Base-by-base conservation (phyloP, 2,113 vertebrate genomes). In the Bombycilla garrulus region DNA sequence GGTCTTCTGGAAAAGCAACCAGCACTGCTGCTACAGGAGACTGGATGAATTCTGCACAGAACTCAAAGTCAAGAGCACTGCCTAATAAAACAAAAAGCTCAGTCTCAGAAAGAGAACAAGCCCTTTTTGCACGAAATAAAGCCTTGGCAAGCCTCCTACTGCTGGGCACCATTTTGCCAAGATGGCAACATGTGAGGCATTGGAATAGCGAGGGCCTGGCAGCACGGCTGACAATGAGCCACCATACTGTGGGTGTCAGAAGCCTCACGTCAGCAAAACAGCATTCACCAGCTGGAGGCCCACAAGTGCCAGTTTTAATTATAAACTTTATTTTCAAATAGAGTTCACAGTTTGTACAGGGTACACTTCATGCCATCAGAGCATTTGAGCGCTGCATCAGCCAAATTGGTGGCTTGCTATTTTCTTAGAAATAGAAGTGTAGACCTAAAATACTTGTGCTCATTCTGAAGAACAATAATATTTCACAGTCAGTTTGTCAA, bases 221-320 rank as follows among this genome's bases (percentile, higher is more conserved):
- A 95, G 70, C 29, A 44, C 5, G 35, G 85, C 77, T 91, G 91
- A 91, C 85, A 93, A 60, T 48, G 73, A 95, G 76, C 45, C 70
- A 77, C 92, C 93, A 86, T 76, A 76, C 91, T 89, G 96, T 81
- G 93, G 91, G 91, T 96, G 96, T 95, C 89, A 92, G 92, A 29
- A 95, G 60, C 86, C 96, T 92, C 79, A 87, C 8, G 42, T 92
- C 96, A 87, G 93, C 91, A 95, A 88, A 95, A 64, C 78, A 94
- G 82, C 80, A 83, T 62, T 58, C 88, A 88, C 94, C 96, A 97
- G 93, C 96, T 97, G 96, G 96, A 94, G 87, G 56, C 71, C 85
- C 67, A 48, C 84, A 81, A 96, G 89, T 90, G 93, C 77, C 95
- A 94, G 86, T 95, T 94, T 94, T 82, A 92, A 95, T 95, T 93